Evolutionary conservation across 2,797 vertebrate genomes (phyloP).

Genomic region (Oreonectes daqikongensis): DNA sequence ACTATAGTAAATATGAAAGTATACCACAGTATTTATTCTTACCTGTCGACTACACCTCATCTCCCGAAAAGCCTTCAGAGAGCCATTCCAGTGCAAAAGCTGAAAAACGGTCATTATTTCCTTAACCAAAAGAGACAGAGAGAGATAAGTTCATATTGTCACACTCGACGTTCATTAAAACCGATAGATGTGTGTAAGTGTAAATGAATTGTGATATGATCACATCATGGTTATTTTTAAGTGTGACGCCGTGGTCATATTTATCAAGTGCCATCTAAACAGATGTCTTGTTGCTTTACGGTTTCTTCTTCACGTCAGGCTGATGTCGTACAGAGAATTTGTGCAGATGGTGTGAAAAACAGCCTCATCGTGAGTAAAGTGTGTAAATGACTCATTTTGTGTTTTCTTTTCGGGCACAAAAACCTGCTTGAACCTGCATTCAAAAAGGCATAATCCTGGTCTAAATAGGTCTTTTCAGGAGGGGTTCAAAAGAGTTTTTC

Average conservation of each 20-base stretch:
- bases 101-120: slow-evolving; percentile 94
- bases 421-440: slow-evolving; percentile 4
- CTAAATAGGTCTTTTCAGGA: background rate
- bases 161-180: too few relatives aligned
- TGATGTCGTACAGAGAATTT: slow-evolving; percentile 27
- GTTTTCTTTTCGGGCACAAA: background rate
- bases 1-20: too few relatives aligned
- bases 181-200: slow-evolving; percentile 23
- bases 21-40: slow-evolving; percentile 27
- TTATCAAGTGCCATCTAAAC: slow-evolving; percentile 39
- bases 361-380: slow-evolving; percentile 11
- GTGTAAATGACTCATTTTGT: too few relatives aligned
- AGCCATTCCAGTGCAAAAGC: slow-evolving; percentile 91
- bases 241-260: slow-evolving; percentile 27
- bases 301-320: slow-evolving; percentile 35
- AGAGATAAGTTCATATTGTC: background rate
- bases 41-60: slow-evolving; percentile 87
- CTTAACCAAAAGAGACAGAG: slow-evolving; percentile 63
- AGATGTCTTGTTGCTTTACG: slow-evolving; percentile 27
- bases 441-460: background rate
- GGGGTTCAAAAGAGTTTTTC: slow-evolving; percentile 8
- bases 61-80: slow-evolving; percentile 85
- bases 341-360: slow-evolving; percentile 22
- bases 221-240: slow-evolving; percentile 48
- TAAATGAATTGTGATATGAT: slow-evolving; percentile 49